Evolutionary conservation across 2,888 invertebrate species (phyloP).

Genomic region (Watsonalla binaria): DNA sequence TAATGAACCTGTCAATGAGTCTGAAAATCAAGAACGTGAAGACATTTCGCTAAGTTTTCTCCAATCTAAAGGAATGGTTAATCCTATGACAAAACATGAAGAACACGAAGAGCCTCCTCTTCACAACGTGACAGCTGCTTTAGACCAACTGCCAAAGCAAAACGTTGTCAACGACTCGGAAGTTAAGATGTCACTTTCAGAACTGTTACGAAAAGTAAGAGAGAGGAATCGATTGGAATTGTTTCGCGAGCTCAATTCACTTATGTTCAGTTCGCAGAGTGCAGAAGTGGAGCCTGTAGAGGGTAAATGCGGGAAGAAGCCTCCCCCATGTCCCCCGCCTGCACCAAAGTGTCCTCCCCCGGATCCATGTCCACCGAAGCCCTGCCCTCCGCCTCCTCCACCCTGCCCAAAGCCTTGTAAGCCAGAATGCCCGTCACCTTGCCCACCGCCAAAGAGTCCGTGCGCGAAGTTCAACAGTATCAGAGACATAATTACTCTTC

Average conservation of each 20-base stretch:
- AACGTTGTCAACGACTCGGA: neutral
- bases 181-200: slow-evolving; percentile 31
- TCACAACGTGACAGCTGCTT: neutral
- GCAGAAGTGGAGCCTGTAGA: slow-evolving; percentile 15
- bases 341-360: slow-evolving; percentile 23
- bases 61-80: slow-evolving; percentile 8
- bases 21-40: neutral
- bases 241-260: slow-evolving; percentile 13
- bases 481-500: slow-evolving; percentile 8
- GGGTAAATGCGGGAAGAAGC: slow-evolving; percentile 21
- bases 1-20: neutral
- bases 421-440: slow-evolving; percentile 17
- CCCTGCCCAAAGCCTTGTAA: slow-evolving; percentile 22
- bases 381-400: slow-evolving; percentile 13
- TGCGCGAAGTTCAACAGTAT: slow-evolving; percentile 19
- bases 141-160: slow-evolving; percentile 15
- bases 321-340: slow-evolving; percentile 24
- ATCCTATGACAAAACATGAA: slow-evolving; percentile 4
- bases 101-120: neutral
- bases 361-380: neutral
- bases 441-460: slow-evolving; percentile 17
- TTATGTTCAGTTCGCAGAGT: slow-evolving; percentile 7
- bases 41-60: slow-evolving; percentile 3
- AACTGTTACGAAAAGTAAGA: slow-evolving; percentile 42
- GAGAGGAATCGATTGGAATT: slow-evolving; percentile 31